Conservation (phyloP, 2,113 vertebrate species). For the Alces alces region DNA sequence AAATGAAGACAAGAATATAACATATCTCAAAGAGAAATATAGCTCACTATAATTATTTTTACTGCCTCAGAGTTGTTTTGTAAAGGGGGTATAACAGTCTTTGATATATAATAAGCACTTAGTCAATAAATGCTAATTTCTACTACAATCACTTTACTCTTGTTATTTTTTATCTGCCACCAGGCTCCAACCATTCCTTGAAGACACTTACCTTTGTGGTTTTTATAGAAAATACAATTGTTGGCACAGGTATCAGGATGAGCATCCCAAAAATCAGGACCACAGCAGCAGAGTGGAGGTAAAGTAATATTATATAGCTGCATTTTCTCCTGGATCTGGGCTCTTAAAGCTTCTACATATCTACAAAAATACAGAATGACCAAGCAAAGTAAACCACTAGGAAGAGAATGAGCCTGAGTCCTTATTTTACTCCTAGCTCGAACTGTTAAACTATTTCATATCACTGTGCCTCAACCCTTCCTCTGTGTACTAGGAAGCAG, state of each 20-base stretch:
- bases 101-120: background rate
- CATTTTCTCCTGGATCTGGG: slow-evolving; percentile 86
- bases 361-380: slow-evolving; percentile 71
- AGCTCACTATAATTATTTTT: slow-evolving; percentile 16
- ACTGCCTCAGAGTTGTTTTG: background rate
- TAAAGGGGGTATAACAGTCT: background rate
- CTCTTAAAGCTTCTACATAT: slow-evolving; percentile 87
- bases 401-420: background rate
- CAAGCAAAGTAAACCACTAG: background rate
- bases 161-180: background rate
- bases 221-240: slow-evolving; percentile 95
- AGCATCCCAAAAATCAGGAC: slow-evolving; percentile 91
- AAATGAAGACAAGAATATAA: background rate
- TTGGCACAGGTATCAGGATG: slow-evolving; percentile 95
- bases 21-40: background rate
- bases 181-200: background rate
- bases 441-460: background rate
- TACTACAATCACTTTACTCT: background rate
- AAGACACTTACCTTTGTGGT: slow-evolving; percentile 85
- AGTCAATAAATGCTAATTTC: background rate
- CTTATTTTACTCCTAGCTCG: background rate
- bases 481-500: background rate
- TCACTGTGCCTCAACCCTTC: background rate
- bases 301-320: slow-evolving; percentile 79
- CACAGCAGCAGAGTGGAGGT: slow-evolving; percentile 91